These are phyloP conservation scores for Phylloscopus trochilus DNA, from an alignment of 2,113 vertebrate genomes.

Conservation along the genomic window DNA sequence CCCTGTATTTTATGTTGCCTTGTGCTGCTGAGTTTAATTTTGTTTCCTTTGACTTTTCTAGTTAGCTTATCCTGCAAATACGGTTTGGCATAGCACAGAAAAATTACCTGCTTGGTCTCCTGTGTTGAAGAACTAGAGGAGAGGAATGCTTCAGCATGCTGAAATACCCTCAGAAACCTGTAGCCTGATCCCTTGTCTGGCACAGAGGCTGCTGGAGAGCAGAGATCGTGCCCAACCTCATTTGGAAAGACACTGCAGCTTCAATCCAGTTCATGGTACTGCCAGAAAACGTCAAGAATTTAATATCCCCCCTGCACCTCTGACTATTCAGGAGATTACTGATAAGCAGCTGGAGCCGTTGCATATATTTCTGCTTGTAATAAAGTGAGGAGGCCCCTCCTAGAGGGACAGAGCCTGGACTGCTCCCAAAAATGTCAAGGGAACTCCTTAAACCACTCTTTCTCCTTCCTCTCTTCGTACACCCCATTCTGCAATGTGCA, in stretches of 20 bases:
- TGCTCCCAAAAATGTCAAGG: not conserved
- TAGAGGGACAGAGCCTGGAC: not conserved
- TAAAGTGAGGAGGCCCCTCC: conserved; percentile 3
- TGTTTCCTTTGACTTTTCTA: not conserved
- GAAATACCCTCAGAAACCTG: conserved; percentile 11
- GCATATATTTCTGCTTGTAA: not conserved
- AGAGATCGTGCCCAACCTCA: not conserved
- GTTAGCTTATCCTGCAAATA: not conserved
- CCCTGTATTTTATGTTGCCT: not conserved
- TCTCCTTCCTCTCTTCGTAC: not conserved
- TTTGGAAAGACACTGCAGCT: not conserved
- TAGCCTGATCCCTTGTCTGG: conserved; percentile 30
- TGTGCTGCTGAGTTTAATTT: not conserved
- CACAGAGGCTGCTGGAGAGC: not conserved
- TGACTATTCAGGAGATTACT: conserved; percentile 16
- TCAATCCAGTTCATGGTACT: not conserved
- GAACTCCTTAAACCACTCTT: not conserved
- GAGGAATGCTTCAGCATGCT: conserved; percentile 19
- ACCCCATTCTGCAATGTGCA: not conserved
- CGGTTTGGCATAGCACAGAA: not conserved
- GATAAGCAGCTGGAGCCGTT: not conserved
- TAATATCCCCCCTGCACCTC: conserved; percentile 45
- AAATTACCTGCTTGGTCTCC: not conserved
- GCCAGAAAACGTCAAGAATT: conserved; percentile 25
- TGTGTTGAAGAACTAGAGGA: not conserved